Evolutionary conservation across 2,797 vertebrate genomes (phyloP), one percentile per base, ranked within the genome.

Genomic region (Bryconaethiops microstoma): DNA sequence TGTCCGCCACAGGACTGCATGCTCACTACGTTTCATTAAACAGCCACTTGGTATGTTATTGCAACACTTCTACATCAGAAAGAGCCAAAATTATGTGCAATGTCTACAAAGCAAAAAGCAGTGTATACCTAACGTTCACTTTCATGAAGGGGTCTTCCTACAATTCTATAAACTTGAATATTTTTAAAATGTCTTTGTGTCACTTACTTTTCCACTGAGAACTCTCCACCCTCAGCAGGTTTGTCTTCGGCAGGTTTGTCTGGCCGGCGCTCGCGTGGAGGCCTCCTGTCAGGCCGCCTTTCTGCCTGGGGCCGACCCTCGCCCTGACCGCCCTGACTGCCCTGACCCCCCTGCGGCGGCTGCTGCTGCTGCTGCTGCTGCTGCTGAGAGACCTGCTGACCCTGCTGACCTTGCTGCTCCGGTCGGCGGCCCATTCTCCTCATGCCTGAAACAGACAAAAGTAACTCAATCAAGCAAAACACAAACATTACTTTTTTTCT

Each of bases 131-230:
- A 42, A 7, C 42, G 6, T 7, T 42, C 42, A 42, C 5, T 42
- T 42, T 42, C 42, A 42, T 9, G 9, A 42, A 9, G 42, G 40
- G 40, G 40, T 42, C 40, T 42, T 42, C 40, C 3, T 7, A 42
- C 40, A 42, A 42, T 42, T 42, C 3, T 7, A 42, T 42, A 0
- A 6, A 42, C 9, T 42, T 42, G 29, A 29, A 29, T 3, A 7
- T 42, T 42, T 42, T 42, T 2, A 42, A 6, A 42, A 42, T 7
- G 5, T 42, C 42, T 6, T 42, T 42, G 42, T 2, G 35, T 19
- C 35, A 92, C 94, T 96, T 91, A 98, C 98, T 97, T 98, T 80
- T 99, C 97, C 85, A 97, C 96, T 4, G 97, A 97, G 90, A 98
- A 97, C 79, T 99, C 97, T 67, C 96, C 97, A 67, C 95, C 96